phyloP scores from a whole-genome alignment of 2,797 vertebrate genomes.

The Tokudaia tokunoshimensis region DNA sequence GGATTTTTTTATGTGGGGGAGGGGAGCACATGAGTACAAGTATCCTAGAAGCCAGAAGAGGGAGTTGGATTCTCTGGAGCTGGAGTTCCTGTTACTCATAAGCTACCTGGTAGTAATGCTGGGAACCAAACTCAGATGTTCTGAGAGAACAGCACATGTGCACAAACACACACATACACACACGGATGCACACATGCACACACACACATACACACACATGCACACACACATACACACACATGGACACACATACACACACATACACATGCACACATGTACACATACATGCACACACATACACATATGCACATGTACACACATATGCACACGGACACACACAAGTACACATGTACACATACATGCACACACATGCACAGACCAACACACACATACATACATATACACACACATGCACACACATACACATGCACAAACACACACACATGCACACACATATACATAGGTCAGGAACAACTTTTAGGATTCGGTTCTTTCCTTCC shows the following conservation, averaged over 20 bases:
- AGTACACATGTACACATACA: background rate
- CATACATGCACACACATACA: background rate
- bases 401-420: accelerated
- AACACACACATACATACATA: background rate
- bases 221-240: background rate
- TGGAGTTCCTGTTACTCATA: background rate
- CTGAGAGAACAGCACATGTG: background rate
- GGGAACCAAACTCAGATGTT: background rate
- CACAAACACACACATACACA: background rate
- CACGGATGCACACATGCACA: background rate
- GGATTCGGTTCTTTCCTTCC: background rate
- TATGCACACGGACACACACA: background rate
- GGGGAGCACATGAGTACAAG: background rate
- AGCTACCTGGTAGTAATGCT: background rate
- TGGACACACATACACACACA: background rate
- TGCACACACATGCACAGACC: background rate
- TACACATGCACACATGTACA: no score
- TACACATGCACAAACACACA: background rate
- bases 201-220: background rate
- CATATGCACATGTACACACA: background rate
- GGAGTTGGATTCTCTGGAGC: background rate
- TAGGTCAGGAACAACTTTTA: background rate
- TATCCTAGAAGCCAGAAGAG: background rate
- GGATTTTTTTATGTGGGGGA: background rate
- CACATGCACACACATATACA: accelerated